These are phyloP conservation scores for Atethmia centrago DNA, from an alignment of 2,888 invertebrate species.

Conservation along the genomic window DNA sequence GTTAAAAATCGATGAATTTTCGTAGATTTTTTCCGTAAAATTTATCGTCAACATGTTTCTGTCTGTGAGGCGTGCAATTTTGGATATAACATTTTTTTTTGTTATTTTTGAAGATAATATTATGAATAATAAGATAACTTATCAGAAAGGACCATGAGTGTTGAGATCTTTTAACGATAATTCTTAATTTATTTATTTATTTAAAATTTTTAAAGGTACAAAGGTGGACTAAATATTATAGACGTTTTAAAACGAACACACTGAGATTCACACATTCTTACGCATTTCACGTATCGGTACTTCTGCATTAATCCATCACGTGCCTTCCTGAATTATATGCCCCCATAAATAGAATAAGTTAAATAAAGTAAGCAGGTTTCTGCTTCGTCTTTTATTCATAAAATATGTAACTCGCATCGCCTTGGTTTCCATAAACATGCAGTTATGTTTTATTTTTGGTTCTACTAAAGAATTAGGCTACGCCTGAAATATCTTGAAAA, in stretches of 20 bases:
- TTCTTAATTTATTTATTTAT: no score
- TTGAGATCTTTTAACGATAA: not conserved
- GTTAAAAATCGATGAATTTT: no score
- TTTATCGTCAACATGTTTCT: no score
- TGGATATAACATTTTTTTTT: no score
- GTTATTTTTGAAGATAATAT: no score
- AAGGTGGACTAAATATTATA: no score
- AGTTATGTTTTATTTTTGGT: not conserved
- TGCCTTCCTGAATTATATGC: conserved; percentile 3
- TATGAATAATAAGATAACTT: no score
- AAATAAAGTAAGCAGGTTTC: conserved; percentile 30
- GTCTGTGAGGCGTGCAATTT: no score
- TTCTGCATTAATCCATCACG: not conserved
- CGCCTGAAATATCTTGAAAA: no score
- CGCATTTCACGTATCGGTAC: not conserved
- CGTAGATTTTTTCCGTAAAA: no score
- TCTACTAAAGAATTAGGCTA: not conserved
- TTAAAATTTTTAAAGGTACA: no score
- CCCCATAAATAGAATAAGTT: conserved; percentile 28
- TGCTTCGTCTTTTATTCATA: conserved; percentile 13
- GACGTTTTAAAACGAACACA: not conserved
- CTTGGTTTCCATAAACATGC: not conserved
- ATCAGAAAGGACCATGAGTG: not conserved
- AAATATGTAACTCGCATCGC: conserved; percentile 1
- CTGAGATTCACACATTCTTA: not conserved